These are phyloP conservation scores for Psix sp. DNA, from an alignment of 1,140 invertebrate genomes.

Conservation along the genomic window DNA sequence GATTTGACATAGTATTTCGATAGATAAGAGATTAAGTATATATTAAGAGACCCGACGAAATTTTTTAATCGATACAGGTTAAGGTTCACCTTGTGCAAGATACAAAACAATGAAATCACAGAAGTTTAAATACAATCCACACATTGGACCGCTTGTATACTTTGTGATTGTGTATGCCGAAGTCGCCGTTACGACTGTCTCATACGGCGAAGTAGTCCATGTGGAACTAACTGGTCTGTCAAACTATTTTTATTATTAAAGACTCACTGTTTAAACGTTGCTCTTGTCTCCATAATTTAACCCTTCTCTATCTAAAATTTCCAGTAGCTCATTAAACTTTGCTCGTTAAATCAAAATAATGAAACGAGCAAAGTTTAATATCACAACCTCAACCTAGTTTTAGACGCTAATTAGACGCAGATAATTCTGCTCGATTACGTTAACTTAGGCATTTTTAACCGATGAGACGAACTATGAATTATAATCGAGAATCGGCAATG, in stretches of 20 bases:
- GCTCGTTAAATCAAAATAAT: too few species aligned
- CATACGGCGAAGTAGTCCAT: constrained; percentile 63
- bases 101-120: constrained; percentile 2
- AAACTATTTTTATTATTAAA: constrained; percentile 78
- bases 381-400: too few species aligned
- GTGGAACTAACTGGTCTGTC: constrained; percentile 68
- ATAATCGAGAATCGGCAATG: neutral
- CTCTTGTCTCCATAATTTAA: constrained; percentile 38
- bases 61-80: constrained; percentile 30
- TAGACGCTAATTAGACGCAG: too few species aligned
- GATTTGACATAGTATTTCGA: constrained; percentile 77
- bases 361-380: too few species aligned
- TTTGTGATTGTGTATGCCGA: constrained; percentile 31
- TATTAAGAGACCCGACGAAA: constrained; percentile 34
- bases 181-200: constrained; percentile 35
- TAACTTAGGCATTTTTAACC: too few species aligned
- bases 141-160: constrained; percentile 26
- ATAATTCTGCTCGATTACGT: too few species aligned
- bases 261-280: constrained; percentile 75
- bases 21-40: constrained; percentile 66
- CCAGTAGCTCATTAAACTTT: neutral
- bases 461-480: too few species aligned
- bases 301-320: constrained; percentile 1
- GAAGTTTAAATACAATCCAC: constrained; percentile 22
- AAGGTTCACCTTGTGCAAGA: constrained; percentile 36